These are phyloP conservation scores for Drosophila picticornis DNA, from an alignment of 2,888 invertebrate species.

Conservation along the genomic window DNA sequence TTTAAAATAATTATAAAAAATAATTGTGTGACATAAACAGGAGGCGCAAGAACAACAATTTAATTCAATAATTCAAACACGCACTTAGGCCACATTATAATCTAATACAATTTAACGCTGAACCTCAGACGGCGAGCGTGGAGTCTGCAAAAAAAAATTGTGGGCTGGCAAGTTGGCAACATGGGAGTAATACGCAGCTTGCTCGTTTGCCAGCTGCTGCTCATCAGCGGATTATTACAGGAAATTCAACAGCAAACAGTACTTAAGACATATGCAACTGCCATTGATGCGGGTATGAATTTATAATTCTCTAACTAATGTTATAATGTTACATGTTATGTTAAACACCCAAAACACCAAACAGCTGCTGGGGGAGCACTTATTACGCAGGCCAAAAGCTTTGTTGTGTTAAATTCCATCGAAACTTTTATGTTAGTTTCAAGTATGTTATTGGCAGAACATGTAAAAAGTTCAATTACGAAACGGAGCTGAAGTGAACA, in stretches of 20 bases:
- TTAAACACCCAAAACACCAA: conserved; percentile 8
- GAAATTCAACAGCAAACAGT: conserved; percentile 59
- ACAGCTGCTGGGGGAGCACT: background rate
- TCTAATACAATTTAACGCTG: conserved; percentile 53
- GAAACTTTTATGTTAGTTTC: conserved; percentile 23
- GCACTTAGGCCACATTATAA: conserved; percentile 66
- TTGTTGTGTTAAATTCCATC: conserved; percentile 7
- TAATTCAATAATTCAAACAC: conserved; percentile 74
- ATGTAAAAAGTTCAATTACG: background rate
- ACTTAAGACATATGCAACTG: conserved; percentile 30
- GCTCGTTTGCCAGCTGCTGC: conserved; percentile 79
- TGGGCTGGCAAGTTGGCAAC: conserved; percentile 53
- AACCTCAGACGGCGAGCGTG: conserved; percentile 26
- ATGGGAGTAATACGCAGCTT: conserved; percentile 83
- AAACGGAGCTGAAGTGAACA: background rate
- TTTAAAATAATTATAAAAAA: conserved; percentile 71
- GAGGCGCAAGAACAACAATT: conserved; percentile 38
- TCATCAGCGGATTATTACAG: conserved; percentile 82
- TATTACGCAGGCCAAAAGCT: conserved; percentile 20
- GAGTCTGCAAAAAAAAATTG: conserved; percentile 13
- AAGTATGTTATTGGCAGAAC: conserved; percentile 2
- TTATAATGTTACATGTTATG: too few species aligned
- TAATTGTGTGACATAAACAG: conserved; percentile 23
- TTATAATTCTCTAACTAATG: conserved; percentile 28
- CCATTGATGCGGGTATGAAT: conserved; percentile 40